Evolutionary conservation across 2,888 invertebrate genomes (phyloP), one percentile per base, ranked within the genome.

Genomic region (Metellina segmentata): DNA sequence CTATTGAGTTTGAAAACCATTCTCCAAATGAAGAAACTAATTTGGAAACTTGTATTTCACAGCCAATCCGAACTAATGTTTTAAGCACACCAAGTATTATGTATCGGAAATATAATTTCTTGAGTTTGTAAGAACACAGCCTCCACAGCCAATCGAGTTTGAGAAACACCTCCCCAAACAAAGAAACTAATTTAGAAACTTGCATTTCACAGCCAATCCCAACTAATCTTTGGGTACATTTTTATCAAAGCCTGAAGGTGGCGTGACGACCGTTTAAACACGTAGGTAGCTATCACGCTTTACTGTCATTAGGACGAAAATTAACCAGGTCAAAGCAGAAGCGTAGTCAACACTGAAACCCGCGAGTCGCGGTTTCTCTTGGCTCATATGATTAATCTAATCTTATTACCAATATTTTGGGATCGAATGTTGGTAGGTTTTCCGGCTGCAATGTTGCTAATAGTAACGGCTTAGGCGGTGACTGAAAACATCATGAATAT

Each of bases 401-500:
- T 48, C 69, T 77, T 48, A 78, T 86, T 69, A 71, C 77, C 85
- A 70, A 86, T 86, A 86, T 20, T 77, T 78, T 78, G 49, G 16
- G 77, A 86, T 86, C 85, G 78, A 77, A 78, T 70, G 74, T 70
- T 69, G 77, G 51, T 85, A 85, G 75, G 48, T 82, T 85, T 85
- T n/a, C 85, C 9, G 9, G n/a, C n/a, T 19, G 19, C 49, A 69
- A 52, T 86, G 85, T 86, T 86, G 77, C 85, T 52, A 86, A 0
- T 86, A 86, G 85, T 86, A 78, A 86, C 85, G 77, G 78, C 2
- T 34, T 49, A 69, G 48, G 77, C 49, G 48, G 75, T 53, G 48
- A 53, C 74, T 53, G 61, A 85, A 86, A 86, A 86, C 85, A 86
- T 86, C 51, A 78, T 86, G 85, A 69, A 86, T 86, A 86, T 86